A percentile compares a stretch with the other conserved stretches of the same genome.
Conservation (phyloP, 1,140 invertebrate genomes). For the Maconellicoccus hirsutus region DNA sequence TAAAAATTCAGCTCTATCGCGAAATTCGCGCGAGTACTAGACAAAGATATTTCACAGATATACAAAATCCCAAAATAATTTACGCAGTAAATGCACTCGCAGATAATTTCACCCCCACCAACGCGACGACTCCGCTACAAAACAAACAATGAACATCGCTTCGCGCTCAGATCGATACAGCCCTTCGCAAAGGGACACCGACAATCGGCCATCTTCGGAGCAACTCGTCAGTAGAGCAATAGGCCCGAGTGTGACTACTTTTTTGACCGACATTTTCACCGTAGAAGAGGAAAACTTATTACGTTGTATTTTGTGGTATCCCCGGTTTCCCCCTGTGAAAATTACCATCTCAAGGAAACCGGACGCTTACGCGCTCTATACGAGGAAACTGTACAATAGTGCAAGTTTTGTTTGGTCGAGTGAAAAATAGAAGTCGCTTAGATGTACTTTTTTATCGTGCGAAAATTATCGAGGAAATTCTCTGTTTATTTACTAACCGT, state of each 20-base stretch:
- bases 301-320: too few species aligned
- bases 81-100: neutral
- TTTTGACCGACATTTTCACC: neutral
- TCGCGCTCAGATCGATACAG: neutral
- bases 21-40: neutral
- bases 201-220: neutral
- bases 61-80: neutral
- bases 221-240: neutral
- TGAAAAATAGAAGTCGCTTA: too few species aligned
- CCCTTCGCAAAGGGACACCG: neutral
- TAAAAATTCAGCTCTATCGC: neutral
- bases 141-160: neutral
- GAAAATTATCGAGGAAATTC: too few species aligned
- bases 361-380: neutral
- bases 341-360: neutral
- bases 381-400: neutral
- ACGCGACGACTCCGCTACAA: neutral
- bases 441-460: too few species aligned
- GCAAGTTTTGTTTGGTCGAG: too few species aligned
- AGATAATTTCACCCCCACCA: neutral
- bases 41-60: neutral
- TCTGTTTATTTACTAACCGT: too few species aligned
- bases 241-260: neutral
- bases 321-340: too few species aligned
- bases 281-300: neutral